These are phyloP conservation scores for Uloborus diversus DNA, from an alignment of 1,140 invertebrate genomes.

Conservation along the genomic window DNA sequence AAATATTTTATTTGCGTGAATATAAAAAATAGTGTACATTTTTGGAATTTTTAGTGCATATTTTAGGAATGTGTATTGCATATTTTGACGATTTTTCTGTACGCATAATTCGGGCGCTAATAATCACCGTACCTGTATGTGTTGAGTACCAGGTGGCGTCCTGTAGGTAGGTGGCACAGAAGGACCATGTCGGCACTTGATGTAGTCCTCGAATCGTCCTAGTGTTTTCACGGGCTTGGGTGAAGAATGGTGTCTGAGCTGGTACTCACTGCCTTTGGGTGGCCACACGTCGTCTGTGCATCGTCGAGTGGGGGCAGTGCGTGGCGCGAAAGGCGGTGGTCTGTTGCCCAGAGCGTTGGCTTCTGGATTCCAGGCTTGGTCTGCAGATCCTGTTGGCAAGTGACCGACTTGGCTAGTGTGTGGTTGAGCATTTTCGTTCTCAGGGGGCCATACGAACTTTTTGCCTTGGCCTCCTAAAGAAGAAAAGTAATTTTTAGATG, in stretches of 20 bases:
- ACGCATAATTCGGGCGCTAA: too few species aligned
- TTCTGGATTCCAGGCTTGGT: conserved; percentile 31
- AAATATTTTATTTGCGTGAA: too few species aligned
- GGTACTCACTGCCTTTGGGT: conserved; percentile 33
- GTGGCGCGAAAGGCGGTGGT: conserved; percentile 42
- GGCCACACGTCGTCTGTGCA: conserved; percentile 43
- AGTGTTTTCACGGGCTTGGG: conserved; percentile 23
- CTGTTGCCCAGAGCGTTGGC: conserved; percentile 32
- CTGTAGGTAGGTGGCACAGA: conserved; percentile 30
- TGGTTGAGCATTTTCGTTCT: not conserved
- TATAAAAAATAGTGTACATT: too few species aligned
- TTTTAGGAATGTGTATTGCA: too few species aligned
- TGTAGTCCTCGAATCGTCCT: conserved; percentile 45
- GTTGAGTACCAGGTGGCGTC: conserved; percentile 43
- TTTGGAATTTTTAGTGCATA: too few species aligned
- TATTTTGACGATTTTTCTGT: too few species aligned
- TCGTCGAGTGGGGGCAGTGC: conserved; percentile 11
- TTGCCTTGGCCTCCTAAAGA: conserved; percentile 23
- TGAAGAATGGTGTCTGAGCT: not conserved
- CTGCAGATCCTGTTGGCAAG: not conserved
- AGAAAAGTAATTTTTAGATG: not conserved
- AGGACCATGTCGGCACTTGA: conserved; percentile 14
- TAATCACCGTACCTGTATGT: too few species aligned
- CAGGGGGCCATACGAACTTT: conserved; percentile 44
- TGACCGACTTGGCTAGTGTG: not conserved